These are phyloP conservation scores for Hyposmocoma kahamanoa DNA, from an alignment of 1,140 invertebrate genomes.

Conservation along the genomic window DNA sequence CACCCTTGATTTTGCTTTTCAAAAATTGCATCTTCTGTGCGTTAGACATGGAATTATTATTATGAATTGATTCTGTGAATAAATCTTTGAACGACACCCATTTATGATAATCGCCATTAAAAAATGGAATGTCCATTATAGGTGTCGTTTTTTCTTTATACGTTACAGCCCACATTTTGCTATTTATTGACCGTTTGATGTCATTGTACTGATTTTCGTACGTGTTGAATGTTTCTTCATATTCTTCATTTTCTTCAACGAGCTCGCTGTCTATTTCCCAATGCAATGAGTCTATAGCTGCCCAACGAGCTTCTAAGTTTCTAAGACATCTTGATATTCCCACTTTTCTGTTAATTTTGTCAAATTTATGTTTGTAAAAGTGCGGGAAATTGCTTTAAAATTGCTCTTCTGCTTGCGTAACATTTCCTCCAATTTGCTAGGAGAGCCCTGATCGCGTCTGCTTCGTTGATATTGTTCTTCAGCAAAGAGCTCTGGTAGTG, in stretches of 20 bases:
- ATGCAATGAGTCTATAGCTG: not conserved
- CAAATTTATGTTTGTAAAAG: not conserved
- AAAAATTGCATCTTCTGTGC: not conserved
- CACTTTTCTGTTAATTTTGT: not conserved
- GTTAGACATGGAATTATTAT: not conserved
- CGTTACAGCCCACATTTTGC: not conserved
- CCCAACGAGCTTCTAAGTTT: not conserved
- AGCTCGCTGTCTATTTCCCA: not conserved
- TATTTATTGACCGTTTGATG: not conserved
- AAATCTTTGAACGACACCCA: not conserved
- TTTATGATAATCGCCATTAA: not conserved
- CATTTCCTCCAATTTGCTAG: not conserved
- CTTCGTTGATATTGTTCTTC: too few species aligned
- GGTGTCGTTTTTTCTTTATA: not conserved
- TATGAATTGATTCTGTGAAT: not conserved
- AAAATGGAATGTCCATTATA: not conserved
- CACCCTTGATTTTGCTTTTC: not conserved
- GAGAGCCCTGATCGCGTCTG: too few species aligned
- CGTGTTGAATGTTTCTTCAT: not conserved
- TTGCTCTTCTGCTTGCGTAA: not conserved
- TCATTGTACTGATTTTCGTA: not conserved
- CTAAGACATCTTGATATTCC: not conserved
- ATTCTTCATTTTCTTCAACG: not conserved
- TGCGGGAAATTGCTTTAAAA: not conserved
- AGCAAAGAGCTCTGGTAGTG: too few species aligned